Base-by-base conservation (phyloP, 1,140 invertebrate genomes). In the Drosophila tsacasi region DNA sequence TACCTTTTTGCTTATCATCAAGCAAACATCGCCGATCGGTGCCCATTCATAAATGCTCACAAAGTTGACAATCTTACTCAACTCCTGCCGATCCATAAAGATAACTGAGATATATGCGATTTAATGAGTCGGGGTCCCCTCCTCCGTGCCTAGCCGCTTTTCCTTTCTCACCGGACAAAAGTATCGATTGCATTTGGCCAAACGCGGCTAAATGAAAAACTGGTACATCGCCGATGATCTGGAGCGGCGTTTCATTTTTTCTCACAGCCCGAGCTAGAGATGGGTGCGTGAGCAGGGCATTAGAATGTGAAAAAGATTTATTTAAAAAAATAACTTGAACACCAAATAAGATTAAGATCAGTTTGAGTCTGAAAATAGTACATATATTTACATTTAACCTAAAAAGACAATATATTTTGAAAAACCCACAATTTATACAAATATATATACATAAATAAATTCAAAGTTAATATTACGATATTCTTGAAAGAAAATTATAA, bases 31-130 rank as follows among this genome's bases (percentile, higher is more conserved):
- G n/a, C 85, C 85, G 84, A 66, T 66, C 81, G 66, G 49, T 32
- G 61, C 68, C 76, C 83, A 91, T 86, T 91, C 87, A 91, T 83
- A 78, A 90, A 86, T 59, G 72, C 63, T 55, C 57, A 63, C 50
- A 68, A 75, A 79, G 86, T 91, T 90, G 86, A 91, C 86, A 90
- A 91, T 83, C 79, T 83, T 86, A 81, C 77, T 80, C 82, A 91
- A 89, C 78, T 83, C 59, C 58, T 76, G 66, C 57, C 79, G 85
- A 84, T 87, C 50, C 84, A 87, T 87, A 87, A 87, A 87, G 84
- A 87, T 87, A 87, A 78, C 77, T 65, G 59, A 81, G 81, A 87
- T 90, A 87, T 90, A 87, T 87, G 83, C 79, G 84, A 81, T 81
- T 79, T 87, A 89, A 87, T 87, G 84, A 79, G 85, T 49, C 23